Evolutionary conservation across 2,888 invertebrate genomes (phyloP).

Genomic region (Drosophila paranaensis): DNA sequence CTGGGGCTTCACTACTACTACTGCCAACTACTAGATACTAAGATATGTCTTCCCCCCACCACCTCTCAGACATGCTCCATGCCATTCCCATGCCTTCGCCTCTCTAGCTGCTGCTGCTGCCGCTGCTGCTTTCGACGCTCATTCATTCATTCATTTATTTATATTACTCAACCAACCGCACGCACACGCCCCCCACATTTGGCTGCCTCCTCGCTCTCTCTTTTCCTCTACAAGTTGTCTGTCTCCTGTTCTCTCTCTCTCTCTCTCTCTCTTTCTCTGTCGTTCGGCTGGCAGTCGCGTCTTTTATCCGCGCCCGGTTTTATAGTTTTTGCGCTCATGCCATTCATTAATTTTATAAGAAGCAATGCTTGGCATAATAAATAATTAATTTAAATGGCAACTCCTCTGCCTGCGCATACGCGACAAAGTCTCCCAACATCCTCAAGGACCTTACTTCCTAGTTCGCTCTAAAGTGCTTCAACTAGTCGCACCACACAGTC

Average conservation of each 20-base stretch:
- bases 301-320: conserved; percentile 55
- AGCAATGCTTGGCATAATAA: conserved; percentile 81
- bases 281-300: conserved; percentile 35
- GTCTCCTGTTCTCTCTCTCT: conserved; percentile 8
- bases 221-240: conserved; percentile 18
- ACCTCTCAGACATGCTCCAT: neutral
- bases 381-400: conserved; percentile 83
- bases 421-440: conserved; percentile 32
- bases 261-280: neutral
- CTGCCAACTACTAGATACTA: conserved; percentile 45
- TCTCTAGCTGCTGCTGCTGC: neutral
- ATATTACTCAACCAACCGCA: conserved; percentile 71
- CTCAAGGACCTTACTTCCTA: conserved; percentile 13
- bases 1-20: conserved; percentile 69
- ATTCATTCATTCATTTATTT: conserved; percentile 78
- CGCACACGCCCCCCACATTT: conserved; percentile 52
- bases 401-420: conserved; percentile 33
- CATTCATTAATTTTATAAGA: conserved; percentile 83
- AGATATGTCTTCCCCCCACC: conserved; percentile 6
- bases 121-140: conserved; percentile 42
- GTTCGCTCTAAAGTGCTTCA: conserved; percentile 28
- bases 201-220: neutral
- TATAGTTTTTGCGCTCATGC: conserved; percentile 79
- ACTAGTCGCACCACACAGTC: conserved; percentile 35
- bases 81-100: neutral